These are phyloP conservation scores for Callospermophilus lateralis DNA, from an alignment of 2,113 vertebrate species.

Conservation along the genomic window DNA sequence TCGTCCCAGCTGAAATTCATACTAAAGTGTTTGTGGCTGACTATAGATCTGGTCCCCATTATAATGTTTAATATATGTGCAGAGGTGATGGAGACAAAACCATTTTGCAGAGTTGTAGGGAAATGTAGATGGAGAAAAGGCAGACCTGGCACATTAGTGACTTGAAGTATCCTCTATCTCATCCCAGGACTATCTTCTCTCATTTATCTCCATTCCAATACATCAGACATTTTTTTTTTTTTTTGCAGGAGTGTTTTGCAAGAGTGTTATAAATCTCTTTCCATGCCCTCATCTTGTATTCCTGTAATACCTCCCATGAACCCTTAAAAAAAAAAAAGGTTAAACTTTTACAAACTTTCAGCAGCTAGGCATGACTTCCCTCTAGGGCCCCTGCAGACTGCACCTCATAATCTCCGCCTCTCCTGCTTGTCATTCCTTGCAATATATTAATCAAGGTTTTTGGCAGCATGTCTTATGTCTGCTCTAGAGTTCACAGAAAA, in stretches of 20 bases:
- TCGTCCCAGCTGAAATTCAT: not conserved
- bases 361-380: not conserved
- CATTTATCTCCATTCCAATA: not conserved
- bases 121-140: not conserved
- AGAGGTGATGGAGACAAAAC: not conserved
- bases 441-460: not conserved
- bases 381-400: not conserved
- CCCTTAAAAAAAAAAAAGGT: not conserved
- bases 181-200: not conserved
- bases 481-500: not conserved
- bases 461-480: not conserved
- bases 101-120: not conserved
- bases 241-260: not conserved
- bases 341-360: not conserved
- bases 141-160: not conserved
- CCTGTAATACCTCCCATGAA: not conserved
- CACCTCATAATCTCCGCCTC: not conserved
- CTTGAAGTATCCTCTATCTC: rapidly evolving
- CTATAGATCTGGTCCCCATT: not conserved
- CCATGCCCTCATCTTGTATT: not conserved
- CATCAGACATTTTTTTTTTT: not conserved
- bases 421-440: not conserved
- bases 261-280: not conserved
- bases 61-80: not conserved
- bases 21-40: not conserved